These are phyloP conservation scores for Euglossa dilemma DNA, from an alignment of 1,140 invertebrate species.

Conservation along the genomic window DNA sequence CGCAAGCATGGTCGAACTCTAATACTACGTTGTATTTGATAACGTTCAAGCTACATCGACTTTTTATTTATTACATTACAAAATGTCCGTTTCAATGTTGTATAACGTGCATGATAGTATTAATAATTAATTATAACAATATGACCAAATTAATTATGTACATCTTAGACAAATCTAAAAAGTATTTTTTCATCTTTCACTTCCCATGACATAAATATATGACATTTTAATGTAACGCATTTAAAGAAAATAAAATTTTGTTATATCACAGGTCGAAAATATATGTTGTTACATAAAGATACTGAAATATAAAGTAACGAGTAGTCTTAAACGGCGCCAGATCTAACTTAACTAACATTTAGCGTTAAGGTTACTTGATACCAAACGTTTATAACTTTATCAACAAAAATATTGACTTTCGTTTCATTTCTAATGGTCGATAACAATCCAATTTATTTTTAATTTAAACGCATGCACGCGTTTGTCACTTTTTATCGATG, in stretches of 20 bases:
- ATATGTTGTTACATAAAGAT: slow-evolving; percentile 32
- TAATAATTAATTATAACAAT: neutral
- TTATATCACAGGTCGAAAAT: neutral
- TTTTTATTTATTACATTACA: neutral
- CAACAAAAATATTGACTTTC: neutral
- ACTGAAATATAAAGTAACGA: neutral
- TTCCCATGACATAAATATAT: neutral
- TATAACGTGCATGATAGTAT: neutral
- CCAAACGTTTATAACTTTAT: neutral
- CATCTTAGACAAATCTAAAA: neutral
- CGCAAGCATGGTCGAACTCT: neutral
- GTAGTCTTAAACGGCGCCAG: neutral
- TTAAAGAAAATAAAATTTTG: neutral
- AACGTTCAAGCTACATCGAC: neutral
- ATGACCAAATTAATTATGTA: neutral
- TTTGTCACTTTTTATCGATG: neutral
- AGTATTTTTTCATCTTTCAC: neutral
- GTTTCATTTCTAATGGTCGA: neutral
- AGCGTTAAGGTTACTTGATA: neutral
- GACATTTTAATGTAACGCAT: neutral
- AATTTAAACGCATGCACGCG: neutral
- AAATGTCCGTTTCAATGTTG: neutral
- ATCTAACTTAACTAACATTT: neutral
- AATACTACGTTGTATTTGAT: neutral
- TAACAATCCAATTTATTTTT: neutral